phyloP scores from a whole-genome alignment of 2,797 vertebrate species.

The Rhabdomys pumilio region DNA sequence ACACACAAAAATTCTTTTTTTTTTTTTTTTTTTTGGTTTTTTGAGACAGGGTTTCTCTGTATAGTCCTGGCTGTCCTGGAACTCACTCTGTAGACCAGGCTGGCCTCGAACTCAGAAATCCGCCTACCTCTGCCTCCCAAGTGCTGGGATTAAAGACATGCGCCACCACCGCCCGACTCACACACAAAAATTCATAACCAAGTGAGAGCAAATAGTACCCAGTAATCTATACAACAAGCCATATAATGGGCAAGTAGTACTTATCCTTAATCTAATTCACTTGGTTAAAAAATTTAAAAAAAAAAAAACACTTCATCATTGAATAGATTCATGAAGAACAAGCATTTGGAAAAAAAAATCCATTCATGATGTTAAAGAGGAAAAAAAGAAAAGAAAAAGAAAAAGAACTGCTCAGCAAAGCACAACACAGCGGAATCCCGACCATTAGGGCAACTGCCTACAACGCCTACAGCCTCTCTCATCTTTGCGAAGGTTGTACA shows the following conservation, averaged over 20 bases:
- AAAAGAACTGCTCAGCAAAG: neutral
- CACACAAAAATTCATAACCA: slow-evolving; percentile 1
- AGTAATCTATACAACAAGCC: neutral
- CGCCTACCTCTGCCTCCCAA: no score
- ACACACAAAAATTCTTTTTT: neutral
- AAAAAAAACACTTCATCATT: neutral
- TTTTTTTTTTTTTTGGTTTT: no score
- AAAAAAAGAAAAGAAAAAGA: neutral
- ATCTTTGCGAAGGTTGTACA: neutral
- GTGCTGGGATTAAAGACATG: no score
- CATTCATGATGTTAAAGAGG: slow-evolving; percentile 2
- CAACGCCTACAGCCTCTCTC: neutral
- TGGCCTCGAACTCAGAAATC: no score
- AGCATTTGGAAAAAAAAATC: neutral
- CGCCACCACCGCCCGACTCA: neutral
- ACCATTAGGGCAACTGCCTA: neutral
- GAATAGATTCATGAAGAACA: slow-evolving; percentile 11
- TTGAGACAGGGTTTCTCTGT: no score
- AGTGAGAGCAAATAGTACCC: neutral
- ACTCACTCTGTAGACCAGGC: no score
- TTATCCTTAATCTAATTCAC: neutral
- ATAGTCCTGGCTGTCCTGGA: no score
- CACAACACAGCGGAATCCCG: neutral
- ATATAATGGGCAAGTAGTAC: neutral
- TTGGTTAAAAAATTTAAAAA: neutral